Evolutionary conservation across 2,888 invertebrate species (phyloP).

Genomic region (Tiphia femorata): DNA sequence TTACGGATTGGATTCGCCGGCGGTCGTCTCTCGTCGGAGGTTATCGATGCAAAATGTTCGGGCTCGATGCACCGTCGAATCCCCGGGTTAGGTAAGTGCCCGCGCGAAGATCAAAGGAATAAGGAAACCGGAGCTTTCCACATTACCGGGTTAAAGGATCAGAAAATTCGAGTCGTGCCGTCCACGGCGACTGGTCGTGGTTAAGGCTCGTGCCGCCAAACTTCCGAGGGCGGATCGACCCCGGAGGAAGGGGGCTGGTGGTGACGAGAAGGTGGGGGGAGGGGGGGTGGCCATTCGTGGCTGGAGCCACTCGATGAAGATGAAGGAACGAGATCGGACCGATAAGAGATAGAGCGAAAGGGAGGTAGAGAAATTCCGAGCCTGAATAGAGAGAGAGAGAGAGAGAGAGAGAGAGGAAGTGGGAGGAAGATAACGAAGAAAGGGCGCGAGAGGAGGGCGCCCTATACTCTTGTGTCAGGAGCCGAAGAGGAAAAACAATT

Average conservation of each 20-base stretch:
- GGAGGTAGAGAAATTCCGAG: no score
- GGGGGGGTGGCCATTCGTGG: no score
- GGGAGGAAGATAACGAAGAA: no score
- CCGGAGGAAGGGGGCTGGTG: neutral
- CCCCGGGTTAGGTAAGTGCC: conserved; percentile 40
- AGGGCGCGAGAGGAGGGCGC: no score
- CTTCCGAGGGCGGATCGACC: conserved; percentile 4
- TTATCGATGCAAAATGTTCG: conserved; percentile 41
- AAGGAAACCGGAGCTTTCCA: conserved; percentile 28
- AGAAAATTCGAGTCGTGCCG: conserved; percentile 34
- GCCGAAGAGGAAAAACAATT: no score
- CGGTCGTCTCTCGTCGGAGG: neutral
- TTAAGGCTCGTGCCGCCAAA: conserved; percentile 11
- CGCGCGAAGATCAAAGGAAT: conserved; percentile 53
- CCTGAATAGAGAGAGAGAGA: no score
- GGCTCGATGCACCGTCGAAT: conserved; percentile 23
- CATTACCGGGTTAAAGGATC: conserved; percentile 37
- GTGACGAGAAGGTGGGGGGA: neutral
- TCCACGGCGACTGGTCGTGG: conserved; percentile 14
- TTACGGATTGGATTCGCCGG: conserved; percentile 22
- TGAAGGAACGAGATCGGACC: no score
- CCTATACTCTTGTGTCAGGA: no score
- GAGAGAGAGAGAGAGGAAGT: no score
- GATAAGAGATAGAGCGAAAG: no score
- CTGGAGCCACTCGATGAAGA: no score